Evolutionary conservation across 2,888 invertebrate genomes (phyloP).

Genomic region (Agrypnus murinus): DNA sequence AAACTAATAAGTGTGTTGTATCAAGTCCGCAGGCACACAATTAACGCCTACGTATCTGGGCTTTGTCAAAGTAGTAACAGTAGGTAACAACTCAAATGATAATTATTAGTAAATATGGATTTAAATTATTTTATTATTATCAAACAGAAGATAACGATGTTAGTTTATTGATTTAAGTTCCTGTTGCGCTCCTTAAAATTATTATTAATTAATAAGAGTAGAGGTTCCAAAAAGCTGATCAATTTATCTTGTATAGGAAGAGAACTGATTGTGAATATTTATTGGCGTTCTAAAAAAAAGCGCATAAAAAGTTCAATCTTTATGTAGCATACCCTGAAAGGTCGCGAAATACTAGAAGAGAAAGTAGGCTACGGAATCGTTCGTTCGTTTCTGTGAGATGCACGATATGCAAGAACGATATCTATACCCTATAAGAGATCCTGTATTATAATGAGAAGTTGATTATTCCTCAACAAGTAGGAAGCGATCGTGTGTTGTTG

Average conservation of each 20-base stretch:
- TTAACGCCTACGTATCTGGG: conserved; percentile 12
- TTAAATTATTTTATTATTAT: too few relatives aligned
- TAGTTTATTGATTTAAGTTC: too few relatives aligned
- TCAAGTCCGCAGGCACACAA: not conserved
- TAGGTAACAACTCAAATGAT: too few relatives aligned
- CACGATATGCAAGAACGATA: conserved; percentile 40
- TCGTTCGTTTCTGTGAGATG: conserved; percentile 47
- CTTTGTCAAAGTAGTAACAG: too few relatives aligned
- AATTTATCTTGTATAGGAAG: not conserved
- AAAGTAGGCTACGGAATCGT: conserved; percentile 56
- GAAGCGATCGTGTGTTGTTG: conserved; percentile 25
- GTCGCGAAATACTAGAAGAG: conserved; percentile 56
- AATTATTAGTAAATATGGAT: too few relatives aligned
- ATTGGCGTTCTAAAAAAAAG: conserved; percentile 27
- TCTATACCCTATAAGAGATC: too few relatives aligned
- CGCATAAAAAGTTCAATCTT: conserved; percentile 8
- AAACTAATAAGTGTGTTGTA: conserved; percentile 24
- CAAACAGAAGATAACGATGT: too few relatives aligned
- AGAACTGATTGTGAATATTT: too few relatives aligned
- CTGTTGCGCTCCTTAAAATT: not conserved
- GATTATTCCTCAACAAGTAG: conserved; percentile 29
- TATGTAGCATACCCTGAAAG: conserved; percentile 46
- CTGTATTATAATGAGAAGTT: conserved; percentile 39
- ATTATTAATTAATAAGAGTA: not conserved
- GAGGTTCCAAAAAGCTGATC: not conserved